Conservation (phyloP, 2,888 invertebrate species). For the Rhorus exstirpatorius region DNA sequence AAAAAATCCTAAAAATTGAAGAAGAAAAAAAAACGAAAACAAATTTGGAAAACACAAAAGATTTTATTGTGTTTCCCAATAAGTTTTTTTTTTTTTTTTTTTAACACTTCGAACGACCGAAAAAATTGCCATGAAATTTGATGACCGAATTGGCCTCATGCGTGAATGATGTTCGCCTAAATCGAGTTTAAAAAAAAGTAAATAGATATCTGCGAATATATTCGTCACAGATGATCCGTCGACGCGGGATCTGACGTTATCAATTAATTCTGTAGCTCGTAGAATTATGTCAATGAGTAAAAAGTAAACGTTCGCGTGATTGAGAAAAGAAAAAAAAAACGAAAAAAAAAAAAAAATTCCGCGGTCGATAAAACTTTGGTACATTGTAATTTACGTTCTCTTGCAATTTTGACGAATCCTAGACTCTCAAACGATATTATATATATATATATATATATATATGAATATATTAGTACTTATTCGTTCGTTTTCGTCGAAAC, state of each 20-base stretch:
- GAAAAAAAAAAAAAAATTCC: slow-evolving; percentile 12
- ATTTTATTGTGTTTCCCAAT: too few species aligned
- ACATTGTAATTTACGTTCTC: slow-evolving; percentile 34
- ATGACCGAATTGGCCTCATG: background rate
- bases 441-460: slow-evolving; percentile 6
- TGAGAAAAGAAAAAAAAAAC: slow-evolving; percentile 9
- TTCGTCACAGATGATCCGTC: slow-evolving; percentile 70
- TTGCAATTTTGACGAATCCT: slow-evolving; percentile 36
- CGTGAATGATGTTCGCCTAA: slow-evolving; percentile 22
- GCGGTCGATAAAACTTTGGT: slow-evolving; percentile 31
- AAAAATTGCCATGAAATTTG: slow-evolving; percentile 12
- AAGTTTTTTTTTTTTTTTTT: too few species aligned
- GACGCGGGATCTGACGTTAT: slow-evolving; percentile 74
- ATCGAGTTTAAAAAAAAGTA: slow-evolving; percentile 4
- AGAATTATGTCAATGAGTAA: slow-evolving; percentile 53
- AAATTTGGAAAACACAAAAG: too few species aligned
- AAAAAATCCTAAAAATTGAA: too few species aligned
- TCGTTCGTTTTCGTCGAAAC: slow-evolving; percentile 51
- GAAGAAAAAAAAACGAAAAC: too few species aligned
- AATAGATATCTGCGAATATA: slow-evolving; percentile 65
- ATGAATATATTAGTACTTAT: slow-evolving; percentile 42
- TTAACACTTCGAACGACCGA: slow-evolving; percentile 4
- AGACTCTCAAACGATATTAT: too few species aligned
- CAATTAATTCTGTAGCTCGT: slow-evolving; percentile 70
- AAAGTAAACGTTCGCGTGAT: slow-evolving; percentile 27